Conservation (phyloP, 2,113 vertebrate genomes). For the Nipponia nippon region DNA sequence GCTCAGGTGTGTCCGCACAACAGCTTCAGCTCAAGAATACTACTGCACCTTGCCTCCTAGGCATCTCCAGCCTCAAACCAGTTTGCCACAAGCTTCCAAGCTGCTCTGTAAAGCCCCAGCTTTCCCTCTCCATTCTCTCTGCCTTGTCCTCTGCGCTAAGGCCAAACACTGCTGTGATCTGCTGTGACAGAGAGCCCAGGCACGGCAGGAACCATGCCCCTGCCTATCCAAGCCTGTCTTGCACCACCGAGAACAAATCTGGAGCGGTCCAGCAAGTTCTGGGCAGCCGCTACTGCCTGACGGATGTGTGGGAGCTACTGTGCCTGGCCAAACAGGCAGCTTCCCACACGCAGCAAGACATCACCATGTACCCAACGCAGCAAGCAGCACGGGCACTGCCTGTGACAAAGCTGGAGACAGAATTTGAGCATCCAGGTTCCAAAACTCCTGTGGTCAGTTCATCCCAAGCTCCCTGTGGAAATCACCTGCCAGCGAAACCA, state of each 20-base stretch:
- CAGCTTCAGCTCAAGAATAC: background rate
- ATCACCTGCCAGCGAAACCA: background rate
- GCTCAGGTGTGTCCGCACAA: background rate
- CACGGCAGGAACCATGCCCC: background rate
- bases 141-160: background rate
- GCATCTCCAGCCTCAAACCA: background rate
- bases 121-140: background rate
- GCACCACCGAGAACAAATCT: background rate
- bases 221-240: background rate
- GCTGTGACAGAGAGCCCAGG: background rate
- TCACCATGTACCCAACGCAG: accelerated
- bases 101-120: background rate
- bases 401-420: background rate
- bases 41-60: background rate
- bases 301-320: background rate
- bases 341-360: background rate
- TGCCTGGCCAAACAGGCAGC: background rate
- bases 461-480: background rate
- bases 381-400: background rate
- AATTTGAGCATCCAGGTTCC: background rate
- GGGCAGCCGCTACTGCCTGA: accelerated
- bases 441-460: background rate
- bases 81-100: background rate
- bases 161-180: background rate
- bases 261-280: background rate